Evolutionary conservation across 2,113 vertebrate genomes (phyloP), one percentile per base, ranked within the genome.

Genomic region (Callocephalon fimbriatum): DNA sequence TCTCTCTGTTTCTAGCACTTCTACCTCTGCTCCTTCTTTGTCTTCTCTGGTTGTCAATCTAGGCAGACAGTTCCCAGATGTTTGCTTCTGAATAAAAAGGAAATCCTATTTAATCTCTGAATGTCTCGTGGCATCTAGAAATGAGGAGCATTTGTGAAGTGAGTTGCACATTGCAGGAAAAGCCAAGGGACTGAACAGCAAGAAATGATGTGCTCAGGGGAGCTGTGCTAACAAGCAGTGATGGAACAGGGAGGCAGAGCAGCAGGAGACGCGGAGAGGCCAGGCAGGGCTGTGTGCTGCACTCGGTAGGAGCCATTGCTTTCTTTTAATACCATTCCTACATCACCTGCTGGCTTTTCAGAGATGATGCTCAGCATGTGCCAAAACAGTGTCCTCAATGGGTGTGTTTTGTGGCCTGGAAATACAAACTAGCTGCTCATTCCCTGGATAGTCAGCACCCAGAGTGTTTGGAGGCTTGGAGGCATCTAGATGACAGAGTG

Each of bases 351-450:
- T 45, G 48, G 47, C 74, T 85, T 68, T 88, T 72, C n/a, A 15
- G 23, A 40, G 19, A 2, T 51, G 19, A 19, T 32, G 50, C 47
- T 70, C 20, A 35, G 18, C 0, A 0, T 23, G 27, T 67, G 31
- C 45, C 66, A 37, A 54, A 65, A 4, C 1, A 0, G 6, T 63
- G 37, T 35, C 32, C 48, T 51, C 44, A 44, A 9, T 12, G 23
- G 40, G 10, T 23, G 7, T 15, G 29, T 45, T 58, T 65, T 71
- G 37, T 70, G 31, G 47, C 26, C 44, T 72, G n/a, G 29, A 40
- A 71, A 17, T 51, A 18, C n/a, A 47, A 38, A 13, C 8, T 12
- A 42, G 37, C 37, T 71, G 50, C 32, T 65, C 2, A 0, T 32
- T 50, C 37, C n/a, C 50, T 65, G 56, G 44, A 22, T 22, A 29